Percentiles rank a stretch among this genome's conserved stretches.
These are phyloP conservation scores for Drosophila prosaltans DNA, from an alignment of 1,140 invertebrate species.

Conservation along the genomic window DNA sequence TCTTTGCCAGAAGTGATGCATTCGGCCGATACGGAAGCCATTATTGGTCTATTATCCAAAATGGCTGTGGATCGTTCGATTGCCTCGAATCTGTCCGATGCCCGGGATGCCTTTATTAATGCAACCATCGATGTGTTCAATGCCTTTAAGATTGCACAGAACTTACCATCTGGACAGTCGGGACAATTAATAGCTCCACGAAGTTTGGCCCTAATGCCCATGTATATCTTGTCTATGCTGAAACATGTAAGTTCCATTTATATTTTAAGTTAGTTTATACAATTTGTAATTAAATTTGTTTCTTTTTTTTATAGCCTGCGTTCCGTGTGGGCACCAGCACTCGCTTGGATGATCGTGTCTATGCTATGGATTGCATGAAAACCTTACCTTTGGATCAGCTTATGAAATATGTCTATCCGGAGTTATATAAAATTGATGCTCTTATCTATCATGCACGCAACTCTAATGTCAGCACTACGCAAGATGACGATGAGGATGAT, in stretches of 20 bases:
- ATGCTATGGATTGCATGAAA: conserved; percentile 97
- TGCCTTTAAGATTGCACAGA: conserved; percentile 90
- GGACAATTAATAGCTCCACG: conserved; percentile 89
- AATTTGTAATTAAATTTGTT: neutral
- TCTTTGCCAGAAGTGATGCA: conserved; percentile 94
- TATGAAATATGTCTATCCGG: conserved; percentile 95
- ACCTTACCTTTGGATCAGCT: conserved; percentile 91
- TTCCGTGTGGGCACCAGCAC: conserved; percentile 94
- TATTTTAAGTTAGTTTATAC: neutral
- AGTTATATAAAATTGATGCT: conserved; percentile 94
- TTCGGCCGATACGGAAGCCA: conserved; percentile 97
- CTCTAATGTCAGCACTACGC: conserved; percentile 70
- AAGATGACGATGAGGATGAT: conserved; percentile 84
- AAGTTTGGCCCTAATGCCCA: conserved; percentile 91
- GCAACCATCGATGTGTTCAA: conserved; percentile 95
- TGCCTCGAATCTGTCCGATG: conserved; percentile 93
- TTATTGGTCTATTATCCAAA: conserved; percentile 95
- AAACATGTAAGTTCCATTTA: conserved; percentile 90
- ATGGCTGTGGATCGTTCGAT: conserved; percentile 98
- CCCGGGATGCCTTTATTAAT: conserved; percentile 97
- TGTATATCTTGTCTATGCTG: conserved; percentile 95
- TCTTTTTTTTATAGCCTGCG: conserved; percentile 86
- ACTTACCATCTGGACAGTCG: conserved; percentile 85
- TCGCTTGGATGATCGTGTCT: conserved; percentile 95
- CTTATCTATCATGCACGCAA: conserved; percentile 85